Evolutionary conservation across 2,888 invertebrate species (phyloP).

Genomic region (Drosophila rubida): DNA sequence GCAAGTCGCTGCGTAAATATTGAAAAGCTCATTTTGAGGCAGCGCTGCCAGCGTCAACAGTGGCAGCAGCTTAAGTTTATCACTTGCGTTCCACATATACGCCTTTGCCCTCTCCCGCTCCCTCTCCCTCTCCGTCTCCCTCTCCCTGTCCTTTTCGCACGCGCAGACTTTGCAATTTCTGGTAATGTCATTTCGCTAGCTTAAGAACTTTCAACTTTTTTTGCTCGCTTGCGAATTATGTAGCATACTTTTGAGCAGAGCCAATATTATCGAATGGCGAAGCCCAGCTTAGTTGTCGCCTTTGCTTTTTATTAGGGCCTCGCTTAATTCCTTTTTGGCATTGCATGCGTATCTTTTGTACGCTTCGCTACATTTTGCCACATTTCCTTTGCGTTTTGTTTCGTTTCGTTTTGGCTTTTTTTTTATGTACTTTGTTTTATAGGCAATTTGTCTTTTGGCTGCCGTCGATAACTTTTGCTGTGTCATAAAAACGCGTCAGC

Average conservation of each 20-base stretch:
- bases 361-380: slow-evolving; percentile 18
- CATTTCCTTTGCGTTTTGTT: slow-evolving; percentile 12
- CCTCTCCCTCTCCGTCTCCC: background rate
- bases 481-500: slow-evolving; percentile 59
- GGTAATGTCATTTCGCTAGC: slow-evolving; percentile 20
- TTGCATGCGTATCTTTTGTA: slow-evolving; percentile 11
- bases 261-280: background rate
- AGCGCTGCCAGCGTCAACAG: slow-evolving; percentile 39
- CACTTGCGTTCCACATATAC: slow-evolving; percentile 20
- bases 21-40: slow-evolving; percentile 67
- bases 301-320: background rate
- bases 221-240: background rate
- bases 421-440: slow-evolving; percentile 68
- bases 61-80: slow-evolving; percentile 29
- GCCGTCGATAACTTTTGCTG: slow-evolving; percentile 48
- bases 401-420: background rate
- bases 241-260: slow-evolving; percentile 10
- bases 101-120: background rate
- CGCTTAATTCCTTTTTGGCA: background rate
- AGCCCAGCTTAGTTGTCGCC: slow-evolving; percentile 1
- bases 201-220: slow-evolving; percentile 9
- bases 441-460: slow-evolving; percentile 67
- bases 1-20: slow-evolving; percentile 73
- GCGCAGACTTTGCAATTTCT: slow-evolving; percentile 20
- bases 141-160: background rate